These are phyloP conservation scores for Drosophila gunungcola DNA, from an alignment of 1,140 invertebrate genomes.

Conservation along the genomic window DNA sequence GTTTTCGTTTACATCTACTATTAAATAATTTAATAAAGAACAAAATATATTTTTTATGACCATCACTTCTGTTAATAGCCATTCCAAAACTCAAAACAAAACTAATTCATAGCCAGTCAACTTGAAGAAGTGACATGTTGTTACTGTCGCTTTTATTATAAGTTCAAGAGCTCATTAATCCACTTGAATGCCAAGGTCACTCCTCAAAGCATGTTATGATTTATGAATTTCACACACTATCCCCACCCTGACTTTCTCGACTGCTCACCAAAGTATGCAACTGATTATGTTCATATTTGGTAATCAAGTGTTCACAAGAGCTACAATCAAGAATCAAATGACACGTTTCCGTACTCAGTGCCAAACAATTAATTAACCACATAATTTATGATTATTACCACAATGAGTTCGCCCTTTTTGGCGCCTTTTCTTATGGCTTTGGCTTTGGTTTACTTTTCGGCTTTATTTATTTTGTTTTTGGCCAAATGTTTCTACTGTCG, in stretches of 20 bases:
- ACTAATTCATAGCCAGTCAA: not conserved
- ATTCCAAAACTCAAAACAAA: not conserved
- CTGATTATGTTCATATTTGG: slow-evolving; percentile 22
- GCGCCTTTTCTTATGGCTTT: slow-evolving; percentile 20
- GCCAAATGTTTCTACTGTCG: slow-evolving; percentile 17
- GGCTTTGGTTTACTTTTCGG: slow-evolving; percentile 14
- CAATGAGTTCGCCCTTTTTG: slow-evolving; percentile 32
- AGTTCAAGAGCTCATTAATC: slow-evolving; percentile 4
- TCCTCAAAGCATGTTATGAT: slow-evolving; percentile 18
- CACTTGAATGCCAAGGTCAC: slow-evolving; percentile 8
- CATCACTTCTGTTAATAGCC: too few species aligned
- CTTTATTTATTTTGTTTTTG: slow-evolving; percentile 55
- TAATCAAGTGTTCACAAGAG: slow-evolving; percentile 20
- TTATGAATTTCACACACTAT: slow-evolving; percentile 16
- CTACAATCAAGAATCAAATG: slow-evolving; percentile 4
- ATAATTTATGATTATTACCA: slow-evolving; percentile 68
- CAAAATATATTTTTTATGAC: too few species aligned
- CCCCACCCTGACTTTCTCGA: not conserved
- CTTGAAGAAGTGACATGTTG: not conserved
- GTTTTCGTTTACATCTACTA: too few species aligned
- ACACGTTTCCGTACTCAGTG: slow-evolving; percentile 20
- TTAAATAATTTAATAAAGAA: too few species aligned
- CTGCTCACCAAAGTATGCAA: slow-evolving; percentile 30
- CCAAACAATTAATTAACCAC: slow-evolving; percentile 66
- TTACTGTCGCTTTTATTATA: not conserved